A percentile compares a stretch with the other conserved stretches of the same genome.
Evolutionary conservation across 2,888 invertebrate species (phyloP).

Genomic region (Clistopyga incitator): DNA sequence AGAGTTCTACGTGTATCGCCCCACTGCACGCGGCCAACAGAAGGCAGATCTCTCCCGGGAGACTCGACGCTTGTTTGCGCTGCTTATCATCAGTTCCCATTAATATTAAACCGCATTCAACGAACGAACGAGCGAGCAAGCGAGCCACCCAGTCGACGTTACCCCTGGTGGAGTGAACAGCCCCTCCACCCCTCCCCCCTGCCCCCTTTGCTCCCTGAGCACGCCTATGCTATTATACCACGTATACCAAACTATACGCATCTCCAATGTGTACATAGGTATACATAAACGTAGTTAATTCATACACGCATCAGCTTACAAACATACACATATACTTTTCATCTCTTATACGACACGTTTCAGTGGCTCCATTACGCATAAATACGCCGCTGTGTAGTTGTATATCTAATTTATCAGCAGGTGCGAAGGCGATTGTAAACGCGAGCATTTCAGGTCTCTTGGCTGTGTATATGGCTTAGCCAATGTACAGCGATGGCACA

Average conservation of each 20-base stretch:
- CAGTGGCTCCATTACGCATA: slow-evolving; percentile 34
- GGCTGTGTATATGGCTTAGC: neutral
- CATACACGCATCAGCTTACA: slow-evolving; percentile 42
- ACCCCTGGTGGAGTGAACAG: slow-evolving; percentile 52
- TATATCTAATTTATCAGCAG: slow-evolving; percentile 40
- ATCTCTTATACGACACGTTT: slow-evolving; percentile 36
- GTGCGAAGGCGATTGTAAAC: slow-evolving; percentile 21
- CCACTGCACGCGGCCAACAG: slow-evolving; percentile 82
- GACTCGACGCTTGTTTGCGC: slow-evolving; percentile 84
- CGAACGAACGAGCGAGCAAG: slow-evolving; percentile 77
- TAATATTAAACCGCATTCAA: slow-evolving; percentile 85
- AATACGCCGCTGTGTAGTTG: slow-evolving; percentile 14
- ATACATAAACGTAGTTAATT: slow-evolving; percentile 60
- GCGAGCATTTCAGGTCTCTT: slow-evolving; percentile 2
- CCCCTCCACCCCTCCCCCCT: slow-evolving; percentile 53
- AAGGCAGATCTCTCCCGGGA: slow-evolving; percentile 84
- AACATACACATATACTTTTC: slow-evolving; percentile 44
- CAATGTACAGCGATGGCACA: neutral
- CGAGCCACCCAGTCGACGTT: slow-evolving; percentile 66
- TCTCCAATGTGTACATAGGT: slow-evolving; percentile 73
- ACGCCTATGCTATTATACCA: slow-evolving; percentile 31
- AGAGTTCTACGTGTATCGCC: slow-evolving; percentile 74
- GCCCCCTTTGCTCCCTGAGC: slow-evolving; percentile 7
- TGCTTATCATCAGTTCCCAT: slow-evolving; percentile 84
- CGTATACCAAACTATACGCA: slow-evolving; percentile 19